Base-by-base conservation (phyloP, 2,888 invertebrate species). In the Platerodrilus igneus region DNA sequence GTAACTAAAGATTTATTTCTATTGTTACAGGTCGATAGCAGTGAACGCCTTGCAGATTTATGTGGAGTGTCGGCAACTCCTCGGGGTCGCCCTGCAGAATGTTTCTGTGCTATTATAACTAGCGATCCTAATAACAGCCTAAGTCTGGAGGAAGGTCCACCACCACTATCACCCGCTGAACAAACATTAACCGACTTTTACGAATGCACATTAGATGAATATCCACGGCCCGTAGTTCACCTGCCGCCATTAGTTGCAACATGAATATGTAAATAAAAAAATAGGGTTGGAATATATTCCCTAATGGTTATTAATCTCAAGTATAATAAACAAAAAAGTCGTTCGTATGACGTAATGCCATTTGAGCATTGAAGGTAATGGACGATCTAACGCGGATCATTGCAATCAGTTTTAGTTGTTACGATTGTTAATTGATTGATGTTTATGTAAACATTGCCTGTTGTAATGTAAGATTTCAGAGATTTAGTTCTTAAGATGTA, bases 181-280 rank as follows among this genome's bases (percentile, higher is more conserved):
- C 77, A 74, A 56, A 71, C 74, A 31, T 57, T 83, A 50, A 74
- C 81, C 15, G 79, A 82, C 48, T 77, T 79, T 60, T 83, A 83
- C 56, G 81, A 83, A 57, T 72, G 73, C 45, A 77, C 76, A 42
- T 76, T 81, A 73, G 79, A 77, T 47, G 73, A 75, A 53, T 72
- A 75, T 19, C 76, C 78, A 47, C 70, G 75, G 50, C 81, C 82
- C 42, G 74, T 83, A 37, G 74, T 83, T 47, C 76, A 79, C 62
- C 63, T 83, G 31, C 83, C 83, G 38, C 30, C 45, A 3, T 21
- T 41, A 26, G 37, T 17, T 20, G 13, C 39, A 28, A 28, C 25
- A 16, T 1, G 16, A 27, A 37, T n/a, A n/a, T n/a, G n/a, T n/a
- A n/a, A n/a, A n/a, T n/a, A n/a, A n/a, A n/a, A n/a, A n/a, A n/a